Evolutionary conservation across 2,113 vertebrate species (phyloP), one percentile per base, ranked within the genome.

Genomic region (Bombycilla garrulus): DNA sequence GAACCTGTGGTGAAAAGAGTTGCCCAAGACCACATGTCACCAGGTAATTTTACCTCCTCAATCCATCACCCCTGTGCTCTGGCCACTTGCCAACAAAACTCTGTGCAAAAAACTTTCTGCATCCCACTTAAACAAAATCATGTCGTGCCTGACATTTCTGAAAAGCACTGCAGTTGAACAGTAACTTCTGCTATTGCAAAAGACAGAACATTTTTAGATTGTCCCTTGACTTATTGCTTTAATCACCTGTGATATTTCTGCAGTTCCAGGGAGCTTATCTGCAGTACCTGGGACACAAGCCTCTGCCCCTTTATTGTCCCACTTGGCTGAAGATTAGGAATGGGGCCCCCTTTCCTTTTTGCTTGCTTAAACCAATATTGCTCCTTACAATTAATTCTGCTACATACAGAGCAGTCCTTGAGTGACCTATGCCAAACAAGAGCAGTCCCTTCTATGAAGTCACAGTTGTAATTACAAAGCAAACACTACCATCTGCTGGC

Each of bases 401-500:
- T 70, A 31, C 20, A 2, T 4, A n/a, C n/a, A 38, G 80, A 93
- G 71, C 61, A 89, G 86, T 93, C 95, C 96, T 96, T 94, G 96
- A 95, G 93, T 93, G 88, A 96, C 93, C 94, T 76, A 67, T 86
- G 64, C 31, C 94, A 92, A 50, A 66, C 20, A 28, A 47, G 47
- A 88, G 54, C 26, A 70, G 71, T 15, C n/a, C 14, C 51, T 10
- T 26, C 45, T 14, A 3, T 1, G 45, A 57, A 15, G 23, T 62
- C 23, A 6, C 21, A 33, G 36, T 2, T 64, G 45, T 20, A 45
- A 98, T 97, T 92, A 38, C 80, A 93, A 98, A 82, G 97, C 95
- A 92, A 97, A 98, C 86, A 97, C 64, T 80, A 97, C 98, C 98
- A 98, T 96, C 98, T 98, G 94, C 96, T 97, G 98, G 97, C 15